These are phyloP conservation scores for Centropus unirufus DNA, from an alignment of 2,113 vertebrate genomes.

Conservation along the genomic window DNA sequence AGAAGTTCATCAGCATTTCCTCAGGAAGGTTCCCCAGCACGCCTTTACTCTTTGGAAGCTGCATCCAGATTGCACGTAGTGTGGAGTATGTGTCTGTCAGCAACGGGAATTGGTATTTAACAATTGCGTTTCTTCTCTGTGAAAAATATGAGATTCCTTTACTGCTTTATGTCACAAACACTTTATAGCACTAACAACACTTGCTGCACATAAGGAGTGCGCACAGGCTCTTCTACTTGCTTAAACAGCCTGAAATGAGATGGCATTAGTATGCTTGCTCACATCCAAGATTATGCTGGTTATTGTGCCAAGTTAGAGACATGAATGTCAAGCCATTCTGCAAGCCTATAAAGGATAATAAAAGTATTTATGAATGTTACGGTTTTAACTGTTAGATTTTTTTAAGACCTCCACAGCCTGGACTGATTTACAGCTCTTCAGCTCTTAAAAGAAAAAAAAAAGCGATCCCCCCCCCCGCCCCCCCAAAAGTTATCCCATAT, in stretches of 20 bases:
- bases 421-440: conserved; percentile 16
- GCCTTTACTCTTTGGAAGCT: not conserved
- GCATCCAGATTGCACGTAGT: not conserved
- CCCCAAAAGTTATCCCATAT: not conserved
- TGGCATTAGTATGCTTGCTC: not conserved
- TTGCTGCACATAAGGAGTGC: not conserved
- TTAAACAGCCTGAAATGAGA: not conserved
- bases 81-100: not conserved
- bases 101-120: not conserved
- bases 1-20: not conserved
- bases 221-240: not conserved
- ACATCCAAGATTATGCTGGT: not conserved
- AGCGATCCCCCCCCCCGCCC: not conserved
- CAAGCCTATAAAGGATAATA: conserved; percentile 42
- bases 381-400: not conserved
- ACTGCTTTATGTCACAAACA: not conserved
- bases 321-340: conserved; percentile 1
- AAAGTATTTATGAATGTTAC: conserved; percentile 49
- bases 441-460: not conserved
- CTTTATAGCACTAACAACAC: not conserved
- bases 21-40: not conserved
- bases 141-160: not conserved
- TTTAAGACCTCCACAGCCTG: conserved; percentile 15
- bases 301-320: not conserved
- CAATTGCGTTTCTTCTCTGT: not conserved